Evolutionary conservation across 2,113 vertebrate species (phyloP).

Genomic region (Otocyon megalotis): DNA sequence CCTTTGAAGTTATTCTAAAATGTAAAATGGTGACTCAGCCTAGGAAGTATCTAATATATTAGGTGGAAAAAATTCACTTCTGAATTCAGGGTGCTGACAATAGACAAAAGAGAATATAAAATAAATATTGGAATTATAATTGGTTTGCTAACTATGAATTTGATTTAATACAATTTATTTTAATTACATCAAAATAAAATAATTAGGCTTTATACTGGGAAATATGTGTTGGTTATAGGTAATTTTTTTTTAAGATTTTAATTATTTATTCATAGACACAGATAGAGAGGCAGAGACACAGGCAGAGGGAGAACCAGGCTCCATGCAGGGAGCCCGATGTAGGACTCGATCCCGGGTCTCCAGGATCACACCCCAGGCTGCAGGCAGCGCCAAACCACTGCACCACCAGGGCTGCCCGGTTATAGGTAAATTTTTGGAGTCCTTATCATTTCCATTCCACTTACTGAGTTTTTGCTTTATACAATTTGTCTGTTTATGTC

Average conservation of each 20-base stretch:
- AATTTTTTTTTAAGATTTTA: no score
- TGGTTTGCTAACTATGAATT: neutral
- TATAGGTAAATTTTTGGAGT: neutral
- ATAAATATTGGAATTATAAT: neutral
- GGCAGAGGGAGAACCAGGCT: no score
- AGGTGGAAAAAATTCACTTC: neutral
- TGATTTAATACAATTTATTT: slow-evolving; percentile 19
- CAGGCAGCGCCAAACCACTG: no score
- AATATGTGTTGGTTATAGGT: neutral
- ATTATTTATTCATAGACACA: no score
- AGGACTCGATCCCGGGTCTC: no score
- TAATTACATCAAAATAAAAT: neutral
- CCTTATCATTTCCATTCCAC: neutral
- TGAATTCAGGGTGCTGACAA: neutral
- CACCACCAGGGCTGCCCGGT: no score
- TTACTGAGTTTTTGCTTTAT: neutral
- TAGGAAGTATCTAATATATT: neutral
- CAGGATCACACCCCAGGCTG: no score
- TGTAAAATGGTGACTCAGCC: neutral
- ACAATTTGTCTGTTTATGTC: neutral
- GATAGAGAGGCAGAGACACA: no score
- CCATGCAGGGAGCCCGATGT: no score
- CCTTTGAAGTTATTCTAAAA: slow-evolving; percentile 19
- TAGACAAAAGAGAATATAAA: neutral
- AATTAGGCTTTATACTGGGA: neutral